These are phyloP conservation scores for Belgica antarctica DNA, from an alignment of 2,888 invertebrate genomes.

Conservation along the genomic window DNA sequence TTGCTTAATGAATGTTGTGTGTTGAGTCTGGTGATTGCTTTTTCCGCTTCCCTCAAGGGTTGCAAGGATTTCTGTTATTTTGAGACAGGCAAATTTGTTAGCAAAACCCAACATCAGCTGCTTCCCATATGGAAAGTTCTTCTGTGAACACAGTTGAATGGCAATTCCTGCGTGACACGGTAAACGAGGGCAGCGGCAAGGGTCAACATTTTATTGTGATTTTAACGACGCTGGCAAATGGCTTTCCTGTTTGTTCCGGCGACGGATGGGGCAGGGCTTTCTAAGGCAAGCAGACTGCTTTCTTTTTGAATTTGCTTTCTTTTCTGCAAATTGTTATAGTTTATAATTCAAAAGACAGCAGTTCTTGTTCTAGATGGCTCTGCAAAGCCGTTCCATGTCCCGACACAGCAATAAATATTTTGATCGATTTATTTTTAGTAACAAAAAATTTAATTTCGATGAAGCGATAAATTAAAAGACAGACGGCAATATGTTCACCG, in stretches of 20 bases:
- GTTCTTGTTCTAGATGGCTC: too few species aligned
- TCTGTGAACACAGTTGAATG: too few species aligned
- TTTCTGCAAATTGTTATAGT: too few species aligned
- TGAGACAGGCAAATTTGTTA: background rate
- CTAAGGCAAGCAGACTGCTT: too few species aligned
- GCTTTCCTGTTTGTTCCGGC: background rate
- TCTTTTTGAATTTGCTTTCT: too few species aligned
- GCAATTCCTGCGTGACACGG: background rate
- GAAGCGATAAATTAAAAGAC: background rate
- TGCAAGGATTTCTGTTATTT: conserved; percentile 11
- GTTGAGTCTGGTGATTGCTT: too few species aligned
- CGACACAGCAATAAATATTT: too few species aligned
- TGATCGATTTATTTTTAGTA: background rate
- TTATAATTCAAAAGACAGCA: too few species aligned
- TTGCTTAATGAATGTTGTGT: conserved; percentile 31
- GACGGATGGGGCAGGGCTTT: background rate
- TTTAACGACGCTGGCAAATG: background rate
- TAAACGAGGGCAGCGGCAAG: background rate
- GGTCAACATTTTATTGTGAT: conserved; percentile 7
- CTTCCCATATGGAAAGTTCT: background rate
- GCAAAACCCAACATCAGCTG: conserved; percentile 5
- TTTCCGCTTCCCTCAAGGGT: conserved; percentile 8
- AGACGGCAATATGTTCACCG: background rate
- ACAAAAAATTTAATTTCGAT: background rate
- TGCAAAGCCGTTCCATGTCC: too few species aligned